Base-by-base conservation (phyloP, 2,888 invertebrate genomes). In the Drosophila demipolita region DNA sequence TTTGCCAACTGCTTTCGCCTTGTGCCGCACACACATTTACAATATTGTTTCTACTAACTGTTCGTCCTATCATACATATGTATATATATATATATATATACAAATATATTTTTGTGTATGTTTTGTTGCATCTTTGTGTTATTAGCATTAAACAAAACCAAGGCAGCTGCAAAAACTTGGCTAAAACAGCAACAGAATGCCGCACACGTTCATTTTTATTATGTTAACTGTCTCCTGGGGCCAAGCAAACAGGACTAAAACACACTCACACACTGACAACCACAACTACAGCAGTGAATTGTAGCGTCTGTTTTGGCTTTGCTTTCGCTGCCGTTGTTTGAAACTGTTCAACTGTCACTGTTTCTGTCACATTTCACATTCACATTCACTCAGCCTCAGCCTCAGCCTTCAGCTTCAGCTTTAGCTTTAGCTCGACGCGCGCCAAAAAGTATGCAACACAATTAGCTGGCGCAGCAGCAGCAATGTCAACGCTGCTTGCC, bases 201-300 rank as follows among this genome's bases (percentile, higher is more conserved):
- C 86, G 83, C 83, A 88, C 84, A 83, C 86, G 86, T 87, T 87
- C 86, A 75, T 83, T 85, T 82, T 82, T 88, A 90, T 89, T 89
- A 91, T 91, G 83, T 86, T 89, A 85, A 89, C 91, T 84, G 87
- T 89, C 90, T 90, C 91, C 82, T 79, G 82, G 84, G 90, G 85
- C 85, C 68, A 80, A 69, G 54, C 70, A 55, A 45, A 50, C 73
- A 75, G 69, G 62, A 66, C 65, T 50, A 48, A 48, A 20, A 42
- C 57, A 52, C 40, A 52, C 65, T 23, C 40, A 58, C 58, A 58
- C 42, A 66, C 33, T 36, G 45, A 35, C 49, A 58, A 52, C 58
- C 65, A 55, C 64, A 75, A 59, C 61, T 69, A 59, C 55, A 78
- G 57, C 76, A 60, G 64, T 76, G 69, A 73, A 67, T 65, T 74